A percentile compares a stretch with the other conserved stretches of the same genome.
phyloP scores from a whole-genome alignment of 2,113 vertebrate genomes.

The Martes martes region DNA sequence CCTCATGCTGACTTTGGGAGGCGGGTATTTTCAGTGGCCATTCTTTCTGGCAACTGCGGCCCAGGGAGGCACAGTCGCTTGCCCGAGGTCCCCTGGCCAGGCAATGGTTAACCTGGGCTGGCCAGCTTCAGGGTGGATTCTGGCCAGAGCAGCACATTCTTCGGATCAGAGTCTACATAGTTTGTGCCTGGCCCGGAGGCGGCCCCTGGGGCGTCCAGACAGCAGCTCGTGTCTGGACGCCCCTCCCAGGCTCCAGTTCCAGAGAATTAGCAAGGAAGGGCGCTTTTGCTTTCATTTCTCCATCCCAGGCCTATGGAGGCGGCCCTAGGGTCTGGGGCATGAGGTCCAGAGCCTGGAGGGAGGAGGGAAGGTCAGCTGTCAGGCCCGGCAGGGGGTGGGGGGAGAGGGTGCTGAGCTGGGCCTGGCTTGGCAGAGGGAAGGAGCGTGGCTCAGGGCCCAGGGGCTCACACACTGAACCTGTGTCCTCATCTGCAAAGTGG shows the following conservation, averaged over 20 bases:
- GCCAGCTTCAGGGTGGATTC: background rate
- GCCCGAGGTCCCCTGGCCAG: background rate
- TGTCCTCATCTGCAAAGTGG: background rate
- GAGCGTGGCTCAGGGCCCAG: background rate
- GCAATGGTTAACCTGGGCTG: slow-evolving; percentile 23
- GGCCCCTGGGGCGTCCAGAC: background rate
- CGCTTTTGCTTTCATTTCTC: slow-evolving; percentile 52
- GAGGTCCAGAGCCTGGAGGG: background rate
- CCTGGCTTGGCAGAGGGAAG: no score
- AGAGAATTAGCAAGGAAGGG: background rate
- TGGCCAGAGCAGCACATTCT: background rate
- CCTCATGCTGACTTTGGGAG: no score
- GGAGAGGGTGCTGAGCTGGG: background rate
- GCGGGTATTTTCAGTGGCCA: background rate
- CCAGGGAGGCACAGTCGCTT: background rate
- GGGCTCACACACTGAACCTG: background rate
- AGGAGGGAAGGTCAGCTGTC: background rate
- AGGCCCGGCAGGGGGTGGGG: background rate
- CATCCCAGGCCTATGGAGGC: rapidly evolving
- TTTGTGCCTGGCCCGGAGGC: rapidly evolving
- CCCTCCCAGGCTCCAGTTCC: background rate
- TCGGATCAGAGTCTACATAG: background rate
- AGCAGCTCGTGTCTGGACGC: background rate
- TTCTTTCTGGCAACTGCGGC: background rate
- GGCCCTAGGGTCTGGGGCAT: background rate